Percentiles rank a stretch among this genome's conserved stretches.
phyloP scores from a whole-genome alignment of 2,113 vertebrate species.

The Bubo blakistoni region DNA sequence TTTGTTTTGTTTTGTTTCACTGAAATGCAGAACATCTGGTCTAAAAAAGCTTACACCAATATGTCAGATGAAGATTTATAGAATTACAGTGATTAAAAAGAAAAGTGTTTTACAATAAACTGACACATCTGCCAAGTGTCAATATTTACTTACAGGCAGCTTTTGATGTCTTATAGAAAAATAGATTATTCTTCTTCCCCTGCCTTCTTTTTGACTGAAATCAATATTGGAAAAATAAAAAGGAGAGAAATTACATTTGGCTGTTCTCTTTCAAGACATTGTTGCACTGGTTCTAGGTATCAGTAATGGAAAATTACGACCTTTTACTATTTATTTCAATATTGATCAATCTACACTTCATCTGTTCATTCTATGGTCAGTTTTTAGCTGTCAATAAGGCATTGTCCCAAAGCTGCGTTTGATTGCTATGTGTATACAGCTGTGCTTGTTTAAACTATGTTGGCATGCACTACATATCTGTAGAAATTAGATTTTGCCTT shows the following conservation, averaged over 20 bases:
- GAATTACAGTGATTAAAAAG: neutral
- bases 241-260: neutral
- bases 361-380: neutral
- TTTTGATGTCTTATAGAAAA: conserved; percentile 1
- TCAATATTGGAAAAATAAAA: conserved; percentile 35
- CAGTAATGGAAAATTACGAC: neutral
- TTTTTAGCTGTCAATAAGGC: conserved; percentile 5
- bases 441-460: neutral
- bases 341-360: neutral
- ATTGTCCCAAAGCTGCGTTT: neutral
- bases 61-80: neutral
- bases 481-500: conserved; percentile 22
- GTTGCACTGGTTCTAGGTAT: neutral
- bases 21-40: neutral
- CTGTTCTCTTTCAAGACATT: neutral
- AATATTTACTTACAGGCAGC: conserved; percentile 32
- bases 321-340: conserved; percentile 5
- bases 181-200: neutral
- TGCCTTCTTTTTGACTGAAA: neutral
- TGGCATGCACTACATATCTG: neutral
- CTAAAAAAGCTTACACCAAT: neutral
- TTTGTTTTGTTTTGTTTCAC: neutral
- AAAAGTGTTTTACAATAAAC: conserved; percentile 34
- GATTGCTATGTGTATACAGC: conserved; percentile 39
- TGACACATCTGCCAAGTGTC: neutral